Evolutionary conservation across 2,888 invertebrate species (phyloP).

Genomic region (Pachycephus smyrnensis): DNA sequence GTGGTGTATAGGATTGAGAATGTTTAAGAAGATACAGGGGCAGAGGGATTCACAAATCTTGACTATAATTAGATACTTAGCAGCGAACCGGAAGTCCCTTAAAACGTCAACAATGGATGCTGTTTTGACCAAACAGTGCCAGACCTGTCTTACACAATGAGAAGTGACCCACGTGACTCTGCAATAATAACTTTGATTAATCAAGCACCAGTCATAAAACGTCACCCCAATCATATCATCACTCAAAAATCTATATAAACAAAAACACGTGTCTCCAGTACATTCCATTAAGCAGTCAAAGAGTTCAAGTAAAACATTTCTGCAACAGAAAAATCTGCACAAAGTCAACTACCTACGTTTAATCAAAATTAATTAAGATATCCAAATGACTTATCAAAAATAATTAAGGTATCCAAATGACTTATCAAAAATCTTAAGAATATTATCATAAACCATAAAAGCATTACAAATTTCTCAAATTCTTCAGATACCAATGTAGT

Average conservation of each 20-base stretch:
- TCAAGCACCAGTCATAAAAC: not conserved
- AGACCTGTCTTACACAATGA: not conserved
- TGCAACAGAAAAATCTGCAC: not conserved
- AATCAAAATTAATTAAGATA: too few species aligned
- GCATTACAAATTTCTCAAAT: not conserved
- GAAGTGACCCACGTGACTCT: not conserved
- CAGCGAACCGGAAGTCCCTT: not conserved
- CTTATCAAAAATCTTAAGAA: too few species aligned
- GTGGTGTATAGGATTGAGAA: too few species aligned
- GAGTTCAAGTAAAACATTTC: too few species aligned
- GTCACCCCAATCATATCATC: not conserved
- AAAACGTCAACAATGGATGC: not conserved
- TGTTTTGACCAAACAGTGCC: not conserved
- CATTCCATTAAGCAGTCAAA: not conserved
- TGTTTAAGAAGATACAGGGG: too few species aligned
- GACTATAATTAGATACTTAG: not conserved
- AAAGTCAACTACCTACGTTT: too few species aligned
- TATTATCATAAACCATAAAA: too few species aligned
- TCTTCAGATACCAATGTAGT: not conserved
- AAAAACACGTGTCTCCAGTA: not conserved
- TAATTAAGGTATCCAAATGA: too few species aligned
- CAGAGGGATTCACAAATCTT: not conserved
- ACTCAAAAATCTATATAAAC: not conserved
- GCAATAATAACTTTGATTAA: not conserved
- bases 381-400: too few species aligned